Conservation (phyloP, 2,797 vertebrate genomes). For the Sebastes steindachneri region DNA sequence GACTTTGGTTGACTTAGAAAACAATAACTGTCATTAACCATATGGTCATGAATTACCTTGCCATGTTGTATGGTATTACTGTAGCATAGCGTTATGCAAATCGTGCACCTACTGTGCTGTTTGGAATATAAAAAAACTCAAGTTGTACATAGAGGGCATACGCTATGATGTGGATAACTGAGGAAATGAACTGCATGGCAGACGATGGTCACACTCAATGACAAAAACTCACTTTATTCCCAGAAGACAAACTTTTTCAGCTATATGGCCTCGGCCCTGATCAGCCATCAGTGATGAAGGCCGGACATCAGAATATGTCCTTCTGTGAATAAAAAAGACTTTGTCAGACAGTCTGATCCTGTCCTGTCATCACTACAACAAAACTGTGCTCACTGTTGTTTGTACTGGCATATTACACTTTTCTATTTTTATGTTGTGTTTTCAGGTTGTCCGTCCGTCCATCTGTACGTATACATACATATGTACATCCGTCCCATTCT, state of each 20-base stretch:
- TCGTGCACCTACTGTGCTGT: slow-evolving; percentile 13
- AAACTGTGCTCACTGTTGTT: background rate
- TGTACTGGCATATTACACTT: background rate
- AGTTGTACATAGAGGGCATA: background rate
- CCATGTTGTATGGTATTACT: slow-evolving; percentile 9
- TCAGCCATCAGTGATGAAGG: too few relatives aligned
- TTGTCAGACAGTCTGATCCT: background rate
- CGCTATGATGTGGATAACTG: background rate
- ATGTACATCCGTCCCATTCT: too few relatives aligned
- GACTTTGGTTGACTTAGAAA: slow-evolving; percentile 59
- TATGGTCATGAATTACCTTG: slow-evolving; percentile 49
- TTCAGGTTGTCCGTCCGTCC: too few relatives aligned
- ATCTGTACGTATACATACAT: too few relatives aligned
- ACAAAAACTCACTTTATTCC: background rate
- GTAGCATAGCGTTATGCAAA: slow-evolving; percentile 27
- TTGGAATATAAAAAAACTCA: slow-evolving; percentile 13
- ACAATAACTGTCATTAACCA: slow-evolving; percentile 46
- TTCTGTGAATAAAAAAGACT: too few relatives aligned
- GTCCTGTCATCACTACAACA: too few relatives aligned
- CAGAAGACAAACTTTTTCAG: too few relatives aligned
- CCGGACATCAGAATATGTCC: too few relatives aligned
- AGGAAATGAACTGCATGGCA: background rate
- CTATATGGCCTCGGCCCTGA: too few relatives aligned
- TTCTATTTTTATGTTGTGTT: too few relatives aligned
- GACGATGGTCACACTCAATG: background rate